Base-by-base conservation (phyloP, 2,113 vertebrate genomes). In the Archilochus colubris region DNA sequence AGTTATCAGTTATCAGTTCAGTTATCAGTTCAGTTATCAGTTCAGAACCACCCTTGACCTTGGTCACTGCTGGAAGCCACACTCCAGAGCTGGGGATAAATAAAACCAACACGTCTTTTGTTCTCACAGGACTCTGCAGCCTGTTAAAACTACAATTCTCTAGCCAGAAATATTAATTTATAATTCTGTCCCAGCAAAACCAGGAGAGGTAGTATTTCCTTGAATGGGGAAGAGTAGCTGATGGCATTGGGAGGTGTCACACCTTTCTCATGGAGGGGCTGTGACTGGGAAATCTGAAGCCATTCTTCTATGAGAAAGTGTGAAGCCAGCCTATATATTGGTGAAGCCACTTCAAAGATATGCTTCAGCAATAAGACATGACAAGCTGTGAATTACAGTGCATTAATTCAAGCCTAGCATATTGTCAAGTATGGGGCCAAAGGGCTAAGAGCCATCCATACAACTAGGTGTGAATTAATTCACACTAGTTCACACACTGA, bases 391-490 rank as follows among this genome's bases (percentile, higher is more conserved):
- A 97, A 96, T 96, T 93, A 96, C 51, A 93, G 96, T 73, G 92
- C 68, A 90, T 95, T 95, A 96, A 97, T 94, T 97, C 94, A 92
- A 91, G 83, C 89, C 86, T 93, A 82, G 59, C 93, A 84, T 93
- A 82, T 93, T 89, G 88, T 95, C 96, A 96, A 91, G 80, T 54
- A 80, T 40, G 86, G 33, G 61, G 70, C 76, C 94, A 89, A 96
- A 94, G 74, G 95, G 82, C 88, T 86, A 93, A 95, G 93, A 93
- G 83, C 87, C 92, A 94, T 94, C 89, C 81, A 55, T 84, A 89
- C 84, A 91, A 90, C 94, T 95, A 92, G 89, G 92, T 96, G 90
- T 95, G 85, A 97, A 96, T 97, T 95, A 97, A 97, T 97, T 97
- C 91, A 75, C 94, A 96, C 86, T 74, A 88, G 66, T 95, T 96